Evolutionary conservation across 2,888 invertebrate species (phyloP).

Genomic region (Cheilosia soror): DNA sequence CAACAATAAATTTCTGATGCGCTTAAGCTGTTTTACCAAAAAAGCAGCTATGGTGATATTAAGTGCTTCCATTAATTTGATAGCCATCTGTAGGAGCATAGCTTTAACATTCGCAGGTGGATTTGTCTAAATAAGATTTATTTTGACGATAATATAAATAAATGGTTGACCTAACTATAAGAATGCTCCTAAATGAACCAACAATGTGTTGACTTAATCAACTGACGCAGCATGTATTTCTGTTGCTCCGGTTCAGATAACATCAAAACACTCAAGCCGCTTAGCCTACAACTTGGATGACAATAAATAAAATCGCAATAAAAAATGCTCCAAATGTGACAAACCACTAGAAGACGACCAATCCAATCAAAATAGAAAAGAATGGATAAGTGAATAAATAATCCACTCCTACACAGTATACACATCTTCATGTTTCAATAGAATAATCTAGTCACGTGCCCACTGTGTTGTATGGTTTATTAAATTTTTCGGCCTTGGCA

Average conservation of each 20-base stretch:
- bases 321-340: constrained; percentile 24
- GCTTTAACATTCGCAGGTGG: no score
- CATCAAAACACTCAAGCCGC: neutral
- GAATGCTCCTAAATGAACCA: no score
- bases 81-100: no score
- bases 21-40: no score
- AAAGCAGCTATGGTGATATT: no score
- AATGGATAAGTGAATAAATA: constrained; percentile 29
- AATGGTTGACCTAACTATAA: no score
- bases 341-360: neutral
- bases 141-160: no score
- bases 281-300: neutral
- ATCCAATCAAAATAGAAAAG: constrained; percentile 18
- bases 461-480: constrained; percentile 39
- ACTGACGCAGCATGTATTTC: neutral
- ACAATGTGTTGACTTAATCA: no score
- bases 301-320: constrained; percentile 27
- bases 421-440: constrained; percentile 51
- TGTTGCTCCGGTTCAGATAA: constrained; percentile 5
- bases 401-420: constrained; percentile 23
- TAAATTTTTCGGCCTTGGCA: constrained; percentile 73
- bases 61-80: no score
- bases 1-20: no score
- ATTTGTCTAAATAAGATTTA: no score
- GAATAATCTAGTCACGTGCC: constrained; percentile 73